Conservation (phyloP, 2,113 vertebrate species). For the Dicrurus megarhynchus region DNA sequence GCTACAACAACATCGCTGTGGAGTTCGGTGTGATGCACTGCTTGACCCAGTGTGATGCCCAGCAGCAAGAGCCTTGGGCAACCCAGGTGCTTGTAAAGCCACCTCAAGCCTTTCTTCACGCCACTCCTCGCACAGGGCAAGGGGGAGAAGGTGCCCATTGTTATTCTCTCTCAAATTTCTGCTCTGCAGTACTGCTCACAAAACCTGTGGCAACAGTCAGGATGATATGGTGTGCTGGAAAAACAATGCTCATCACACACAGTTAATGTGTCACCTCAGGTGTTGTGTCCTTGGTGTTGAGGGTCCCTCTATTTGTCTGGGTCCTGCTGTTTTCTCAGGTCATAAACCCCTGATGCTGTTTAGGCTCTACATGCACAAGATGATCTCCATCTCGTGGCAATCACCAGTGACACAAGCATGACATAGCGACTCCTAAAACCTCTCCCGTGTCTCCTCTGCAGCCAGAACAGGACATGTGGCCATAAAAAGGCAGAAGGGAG, state of each 20-base stretch:
- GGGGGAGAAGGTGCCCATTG: background rate
- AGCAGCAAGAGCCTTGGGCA: background rate
- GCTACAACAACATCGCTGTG: accelerated
- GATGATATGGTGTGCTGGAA: background rate
- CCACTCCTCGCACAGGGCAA: background rate
- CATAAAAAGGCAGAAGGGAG: background rate
- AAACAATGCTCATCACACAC: background rate
- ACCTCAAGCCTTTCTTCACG: background rate
- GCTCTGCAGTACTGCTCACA: background rate
- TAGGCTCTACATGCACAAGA: background rate
- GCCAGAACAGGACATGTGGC: background rate
- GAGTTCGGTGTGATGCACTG: accelerated
- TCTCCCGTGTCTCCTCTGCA: background rate
- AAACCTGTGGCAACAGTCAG: background rate
- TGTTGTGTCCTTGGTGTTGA: background rate
- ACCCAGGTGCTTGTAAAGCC: background rate
- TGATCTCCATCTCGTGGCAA: background rate
- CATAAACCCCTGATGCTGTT: background rate
- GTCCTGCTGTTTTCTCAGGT: background rate
- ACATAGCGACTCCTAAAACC: background rate
- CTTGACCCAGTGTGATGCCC: background rate
- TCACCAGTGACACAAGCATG: background rate
- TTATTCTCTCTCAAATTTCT: background rate
- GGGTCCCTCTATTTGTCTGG: background rate
- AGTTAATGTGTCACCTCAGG: background rate